A percentile compares a stretch with the other conserved stretches of the same genome.
These are phyloP conservation scores for Peromyscus leucopus DNA, from an alignment of 2,113 vertebrate species.

Conservation along the genomic window DNA sequence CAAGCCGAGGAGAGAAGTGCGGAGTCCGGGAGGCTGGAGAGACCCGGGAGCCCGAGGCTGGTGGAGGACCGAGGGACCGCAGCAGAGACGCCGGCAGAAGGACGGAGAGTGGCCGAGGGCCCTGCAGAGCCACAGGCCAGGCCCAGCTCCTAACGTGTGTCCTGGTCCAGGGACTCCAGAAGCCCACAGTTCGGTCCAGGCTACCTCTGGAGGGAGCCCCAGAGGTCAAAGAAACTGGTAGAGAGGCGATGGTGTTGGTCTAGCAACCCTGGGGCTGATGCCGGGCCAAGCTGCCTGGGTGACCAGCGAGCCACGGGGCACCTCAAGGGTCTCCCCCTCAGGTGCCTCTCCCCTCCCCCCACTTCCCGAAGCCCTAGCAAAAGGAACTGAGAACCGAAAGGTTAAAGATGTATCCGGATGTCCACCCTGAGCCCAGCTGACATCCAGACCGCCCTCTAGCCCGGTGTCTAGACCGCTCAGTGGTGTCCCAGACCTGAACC, in stretches of 20 bases:
- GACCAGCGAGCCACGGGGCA: background rate
- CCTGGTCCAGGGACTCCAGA: fast-evolving
- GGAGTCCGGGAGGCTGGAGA: background rate
- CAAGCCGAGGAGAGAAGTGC: background rate
- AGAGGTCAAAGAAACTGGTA: background rate
- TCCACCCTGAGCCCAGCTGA: background rate
- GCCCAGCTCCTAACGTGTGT: fast-evolving
- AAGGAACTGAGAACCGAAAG: background rate
- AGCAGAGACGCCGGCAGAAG: fast-evolving
- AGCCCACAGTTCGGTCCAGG: fast-evolving
- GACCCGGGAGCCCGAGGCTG: background rate
- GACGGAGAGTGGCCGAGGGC: background rate
- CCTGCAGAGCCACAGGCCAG: background rate
- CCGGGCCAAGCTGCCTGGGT: background rate
- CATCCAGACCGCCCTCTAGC: background rate
- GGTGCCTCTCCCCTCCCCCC: background rate
- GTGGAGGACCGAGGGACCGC: background rate
- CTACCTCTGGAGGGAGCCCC: background rate
- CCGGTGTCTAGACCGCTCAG: background rate
- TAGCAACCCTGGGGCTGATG: background rate
- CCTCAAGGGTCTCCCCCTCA: background rate
- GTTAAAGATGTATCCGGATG: background rate
- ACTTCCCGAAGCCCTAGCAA: background rate
- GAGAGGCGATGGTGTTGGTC: fast-evolving
- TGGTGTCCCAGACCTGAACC: background rate